phyloP scores from a whole-genome alignment of 2,888 invertebrate species.

The Callinectes sapidus region DNA sequence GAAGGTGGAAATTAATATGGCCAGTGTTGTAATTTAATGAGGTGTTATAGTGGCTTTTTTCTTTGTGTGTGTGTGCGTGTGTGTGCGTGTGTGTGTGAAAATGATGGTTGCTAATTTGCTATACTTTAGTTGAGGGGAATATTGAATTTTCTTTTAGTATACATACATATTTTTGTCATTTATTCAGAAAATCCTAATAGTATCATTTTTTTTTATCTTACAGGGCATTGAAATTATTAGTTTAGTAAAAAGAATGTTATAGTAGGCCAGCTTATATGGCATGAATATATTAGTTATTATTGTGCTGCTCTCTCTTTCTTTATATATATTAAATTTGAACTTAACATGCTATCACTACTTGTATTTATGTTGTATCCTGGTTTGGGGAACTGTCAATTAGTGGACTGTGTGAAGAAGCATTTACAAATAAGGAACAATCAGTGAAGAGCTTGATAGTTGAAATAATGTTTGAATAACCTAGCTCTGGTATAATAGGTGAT shows the following conservation, averaged over 20 bases:
- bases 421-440: not conserved
- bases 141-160: not conserved
- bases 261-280: not conserved
- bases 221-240: not conserved
- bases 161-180: not conserved
- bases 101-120: not conserved
- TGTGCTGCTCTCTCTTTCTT: not conserved
- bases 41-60: not conserved
- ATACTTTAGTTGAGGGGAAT: not conserved
- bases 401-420: not conserved
- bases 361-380: not conserved
- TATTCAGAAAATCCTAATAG: too few species aligned
- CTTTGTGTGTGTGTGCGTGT: not conserved
- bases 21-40: slow-evolving; percentile 2
- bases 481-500: not conserved
- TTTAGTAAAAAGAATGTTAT: not conserved
- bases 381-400: not conserved
- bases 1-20: not conserved
- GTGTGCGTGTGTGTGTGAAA: not conserved
- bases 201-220: not conserved
- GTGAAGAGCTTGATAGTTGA: not conserved
- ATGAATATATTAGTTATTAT: not conserved
- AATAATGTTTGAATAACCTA: not conserved
- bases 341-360: not conserved
- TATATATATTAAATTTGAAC: not conserved